Evolutionary conservation across 92 coral and sea anemone genomes (phyloP).

Genomic region (Phenganax marumi): DNA sequence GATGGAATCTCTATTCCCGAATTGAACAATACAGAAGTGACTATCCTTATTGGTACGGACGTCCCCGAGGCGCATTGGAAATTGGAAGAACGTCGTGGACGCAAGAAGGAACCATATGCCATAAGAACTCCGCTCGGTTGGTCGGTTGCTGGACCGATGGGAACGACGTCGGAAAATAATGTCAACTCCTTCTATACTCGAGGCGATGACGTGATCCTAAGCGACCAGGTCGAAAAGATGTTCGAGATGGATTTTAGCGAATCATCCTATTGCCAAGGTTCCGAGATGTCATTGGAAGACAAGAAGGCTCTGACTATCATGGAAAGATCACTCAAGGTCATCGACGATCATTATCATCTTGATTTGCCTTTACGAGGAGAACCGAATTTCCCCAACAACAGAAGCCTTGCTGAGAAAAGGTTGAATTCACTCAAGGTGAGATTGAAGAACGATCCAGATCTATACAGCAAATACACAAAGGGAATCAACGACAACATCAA

Average conservation of each 20-base stretch:
- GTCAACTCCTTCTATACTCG: conserved; percentile 3
- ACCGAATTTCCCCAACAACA: conserved; percentile 31
- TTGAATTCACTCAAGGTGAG: neutral
- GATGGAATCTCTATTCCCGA: conserved; percentile 37
- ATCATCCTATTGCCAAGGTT: neutral
- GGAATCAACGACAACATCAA: conserved; percentile 17
- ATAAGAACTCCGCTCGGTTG: conserved; percentile 24
- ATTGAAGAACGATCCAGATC: conserved; percentile 8
- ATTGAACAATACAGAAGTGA: conserved; percentile 17
- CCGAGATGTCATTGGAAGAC: conserved; percentile 38
- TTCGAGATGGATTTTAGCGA: conserved; percentile 39
- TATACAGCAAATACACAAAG: neutral
- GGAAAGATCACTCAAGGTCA: conserved; percentile 27
- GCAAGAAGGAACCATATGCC: conserved; percentile 36
- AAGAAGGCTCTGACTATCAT: conserved; percentile 30
- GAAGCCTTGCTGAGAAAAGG: neutral
- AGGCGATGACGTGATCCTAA: conserved; percentile 19
- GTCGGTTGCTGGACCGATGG: conserved; percentile 33
- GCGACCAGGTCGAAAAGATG: conserved; percentile 10
- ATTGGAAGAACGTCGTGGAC: conserved; percentile 34
- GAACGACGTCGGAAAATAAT: neutral
- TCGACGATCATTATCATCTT: conserved; percentile 24
- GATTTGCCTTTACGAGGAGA: conserved; percentile 1
- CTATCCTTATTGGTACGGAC: conserved; percentile 18
- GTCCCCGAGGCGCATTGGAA: conserved; percentile 46